Evolutionary conservation across 37 sponge, comb jelly and placozoan species (phyloP), one percentile per base, ranked within the genome.

Genomic region (Tethya wilhelma): DNA sequence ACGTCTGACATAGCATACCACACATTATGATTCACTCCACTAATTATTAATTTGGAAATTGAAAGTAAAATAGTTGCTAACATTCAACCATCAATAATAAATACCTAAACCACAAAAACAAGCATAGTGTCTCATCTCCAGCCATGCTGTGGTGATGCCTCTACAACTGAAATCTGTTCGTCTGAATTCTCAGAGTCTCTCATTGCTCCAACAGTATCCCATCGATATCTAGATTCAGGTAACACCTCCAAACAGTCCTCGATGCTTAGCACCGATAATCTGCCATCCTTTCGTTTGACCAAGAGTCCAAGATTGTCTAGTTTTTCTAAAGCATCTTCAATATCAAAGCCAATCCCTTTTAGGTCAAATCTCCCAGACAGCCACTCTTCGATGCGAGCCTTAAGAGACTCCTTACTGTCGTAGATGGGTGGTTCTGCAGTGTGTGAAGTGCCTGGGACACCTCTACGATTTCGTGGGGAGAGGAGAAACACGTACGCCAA

Each of bases 401-500:
- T 67, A 40, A 96, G 91, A 30, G 78, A 66, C 34, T 73, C 73
- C 2, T 37, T 44, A 29, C 85, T 84, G 75, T 95, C 79, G 69
- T 78, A 81, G 22, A 65, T 29, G 14, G 86, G 95, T 23, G 77
- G 77, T 1, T 39, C 60, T 2, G 68, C 58, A 0, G 73, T 81
- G 74, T 88, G 82, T 6, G 62, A 53, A 0, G 86, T 67, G 0
- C 89, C 89, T 19, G 89, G 89, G 26, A 88, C 44, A 0, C 89
- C 91, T 30, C 86, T 62, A 12, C 85, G 74, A 49, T 95, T 95
- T 2, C 76, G 86, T 23, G 85, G 85, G 46, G 81, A 72, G 38
- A 97, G 70, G 2, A 94, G 68, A 69, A 94, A 94, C 1, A 55
- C 38, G 67, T 97, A 97, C 0, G 91, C 93, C 12, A 97, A 84